Evolutionary conservation across 2,113 vertebrate genomes (phyloP), one percentile per base, ranked within the genome.

Genomic region (Neofelis nebulosa): DNA sequence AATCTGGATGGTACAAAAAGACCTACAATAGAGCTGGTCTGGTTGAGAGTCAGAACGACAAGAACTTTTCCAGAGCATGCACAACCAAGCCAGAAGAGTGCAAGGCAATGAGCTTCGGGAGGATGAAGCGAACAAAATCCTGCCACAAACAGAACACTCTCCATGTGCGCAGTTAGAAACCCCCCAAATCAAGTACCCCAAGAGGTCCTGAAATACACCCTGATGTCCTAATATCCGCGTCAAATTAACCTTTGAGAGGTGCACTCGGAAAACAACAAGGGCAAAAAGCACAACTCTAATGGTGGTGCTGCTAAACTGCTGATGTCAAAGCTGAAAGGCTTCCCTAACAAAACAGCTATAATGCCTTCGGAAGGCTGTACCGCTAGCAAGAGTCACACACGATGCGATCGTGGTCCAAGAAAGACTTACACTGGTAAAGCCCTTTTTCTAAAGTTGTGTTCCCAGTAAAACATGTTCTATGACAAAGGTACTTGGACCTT

Each of bases 401-500:
- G 15, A 68, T 0, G n/a, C 2, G 68, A 8, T n/a, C 29, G 29
- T 0, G 7, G 74, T 52, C 29, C 74, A 78, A 33, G 21, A 7
- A 36, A 41, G 33, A 78, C 27, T 71, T 61, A 48, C 25, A 74
- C 16, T 11, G 16, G n/a, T 14, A 18, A 68, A 69, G 78, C 3
- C 45, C 41, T 83, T 33, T 6, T 36, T 85, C 41, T 38, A 71
- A 83, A 94, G 48, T 31, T 55, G 29, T 36, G 21, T 13, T 89
- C 41, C 63, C 82, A 89, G 12, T 8, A 69, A 89, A 94, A 41
- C 0, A 11, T 48, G 4, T 14, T 80, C 45, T 73, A 12, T 29
- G 52, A 76, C 25, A 92, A 92, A 91, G 38, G 50, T 18, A 88
- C 76, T n/a, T 36, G 33, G 65, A 74, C 55, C 31, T 92, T 78